Conservation (phyloP, 2,113 vertebrate species). For the Columba livia region DNA sequence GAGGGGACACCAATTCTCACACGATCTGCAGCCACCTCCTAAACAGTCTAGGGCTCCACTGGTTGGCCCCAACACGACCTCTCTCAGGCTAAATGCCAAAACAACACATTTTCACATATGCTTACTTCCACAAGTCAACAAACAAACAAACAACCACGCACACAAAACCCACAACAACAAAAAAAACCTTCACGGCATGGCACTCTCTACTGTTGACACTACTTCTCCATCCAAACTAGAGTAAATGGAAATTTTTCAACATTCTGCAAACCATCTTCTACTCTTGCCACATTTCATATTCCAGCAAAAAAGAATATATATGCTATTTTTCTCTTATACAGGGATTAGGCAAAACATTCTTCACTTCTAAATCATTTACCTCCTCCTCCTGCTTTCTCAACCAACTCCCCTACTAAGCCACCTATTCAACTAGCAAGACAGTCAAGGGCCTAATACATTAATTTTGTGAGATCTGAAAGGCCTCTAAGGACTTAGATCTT, state of each 20-base stretch:
- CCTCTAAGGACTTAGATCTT: neutral
- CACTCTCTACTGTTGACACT: neutral
- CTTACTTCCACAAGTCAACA: neutral
- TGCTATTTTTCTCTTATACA: neutral
- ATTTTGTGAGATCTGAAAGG: neutral
- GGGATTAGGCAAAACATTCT: neutral
- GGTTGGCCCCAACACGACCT: accelerated
- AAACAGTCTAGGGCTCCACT: neutral
- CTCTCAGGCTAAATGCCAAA: neutral
- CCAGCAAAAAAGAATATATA: neutral
- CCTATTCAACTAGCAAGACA: neutral
- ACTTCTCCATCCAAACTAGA: neutral
- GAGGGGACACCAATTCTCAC: neutral
- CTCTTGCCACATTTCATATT: neutral
- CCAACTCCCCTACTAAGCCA: neutral
- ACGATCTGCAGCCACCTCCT: neutral
- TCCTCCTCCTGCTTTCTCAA: neutral
- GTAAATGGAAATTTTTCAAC: neutral
- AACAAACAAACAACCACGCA: no score
- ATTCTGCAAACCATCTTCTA: neutral
- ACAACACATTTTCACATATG: neutral
- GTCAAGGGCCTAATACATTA: neutral
- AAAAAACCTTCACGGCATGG: neutral
- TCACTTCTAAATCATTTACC: neutral
- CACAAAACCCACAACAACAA: no score